Base-by-base conservation (phyloP, 2,113 vertebrate species). In the Corvus moneduloides region DNA sequence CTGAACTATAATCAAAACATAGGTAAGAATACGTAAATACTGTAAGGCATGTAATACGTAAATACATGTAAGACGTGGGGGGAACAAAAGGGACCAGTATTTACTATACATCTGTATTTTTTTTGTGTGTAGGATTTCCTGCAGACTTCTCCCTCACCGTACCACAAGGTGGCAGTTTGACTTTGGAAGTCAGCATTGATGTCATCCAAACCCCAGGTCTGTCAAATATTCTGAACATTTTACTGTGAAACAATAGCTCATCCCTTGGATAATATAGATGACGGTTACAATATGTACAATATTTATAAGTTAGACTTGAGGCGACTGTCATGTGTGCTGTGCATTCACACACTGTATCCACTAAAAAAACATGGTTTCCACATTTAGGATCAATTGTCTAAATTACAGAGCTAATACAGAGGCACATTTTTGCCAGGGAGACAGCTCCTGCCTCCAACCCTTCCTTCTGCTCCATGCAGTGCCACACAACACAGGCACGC, bases 161-260 rank as follows among this genome's bases (percentile, higher is more conserved):
- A 84, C 96, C 96, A 96, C 94, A 87, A 96, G 96, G 73, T 97
- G 96, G 96, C 96, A 96, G 86, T 51, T 96, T 58, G 73, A 89
- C 82, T 84, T 79, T 82, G 68, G 75, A 94, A 96, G 77, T 87
- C 69, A 69, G 27, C 90, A 35, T 16, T 43, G 48, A 78, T 92
- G 56, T 23, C 48, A 17, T 28, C 35, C 43, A 58, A 49, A 33
- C 27, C 23, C 32, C n/a, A 6, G 21, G 11, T n/a, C 64, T 89
- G 69, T 46, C 80, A 82, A 92, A 75, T 82, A 83, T 6, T 72
- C 69, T 49, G 21, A 82, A 64, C 21, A 49, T 32, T 32, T 54
- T 26, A 4, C 41, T 32, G 32, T 37, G 55, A 77, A 95, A 95
- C 64, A 78, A 64, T 39, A 77, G 39, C 73, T 88, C 44, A 62